phyloP scores from a whole-genome alignment of 2,888 invertebrate genomes.

The Drosophila austrosaltans region DNA sequence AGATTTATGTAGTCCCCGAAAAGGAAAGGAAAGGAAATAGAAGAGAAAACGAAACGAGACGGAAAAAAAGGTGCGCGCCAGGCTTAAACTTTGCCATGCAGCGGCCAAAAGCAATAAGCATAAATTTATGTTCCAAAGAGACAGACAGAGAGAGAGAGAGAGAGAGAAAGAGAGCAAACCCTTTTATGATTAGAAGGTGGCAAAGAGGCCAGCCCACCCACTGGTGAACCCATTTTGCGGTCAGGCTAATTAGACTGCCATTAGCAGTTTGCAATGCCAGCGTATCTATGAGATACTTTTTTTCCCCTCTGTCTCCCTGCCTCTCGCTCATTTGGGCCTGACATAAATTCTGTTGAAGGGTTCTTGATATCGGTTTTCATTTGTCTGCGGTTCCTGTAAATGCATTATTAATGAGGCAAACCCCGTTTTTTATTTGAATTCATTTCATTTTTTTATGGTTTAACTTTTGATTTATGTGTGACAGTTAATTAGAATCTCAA shows the following conservation, averaged over 20 bases:
- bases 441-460: conserved; percentile 30
- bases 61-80: conserved; percentile 55
- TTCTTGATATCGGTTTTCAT: conserved; percentile 50
- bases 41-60: not conserved
- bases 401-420: conserved; percentile 69
- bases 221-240: conserved; percentile 43
- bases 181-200: conserved; percentile 21
- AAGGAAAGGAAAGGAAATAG: conserved; percentile 35
- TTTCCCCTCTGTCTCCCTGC: conserved; percentile 8
- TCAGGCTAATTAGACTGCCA: conserved; percentile 74
- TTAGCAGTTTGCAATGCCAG: conserved; percentile 55
- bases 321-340: conserved; percentile 22
- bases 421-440: conserved; percentile 18
- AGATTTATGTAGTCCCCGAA: conserved; percentile 68
- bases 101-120: conserved; percentile 43
- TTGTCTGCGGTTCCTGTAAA: conserved; percentile 62
- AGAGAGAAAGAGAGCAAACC: conserved; percentile 29
- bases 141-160: conserved; percentile 18
- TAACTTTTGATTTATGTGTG: conserved; percentile 63
- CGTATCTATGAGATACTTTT: conserved; percentile 35
- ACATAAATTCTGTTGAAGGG: conserved; percentile 63
- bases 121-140: conserved; percentile 59
- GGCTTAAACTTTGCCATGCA: conserved; percentile 59
- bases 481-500: conserved; percentile 69
- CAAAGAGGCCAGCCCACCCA: not conserved